Conservation (phyloP, 2,113 vertebrate species). For the Meriones unguiculatus region DNA sequence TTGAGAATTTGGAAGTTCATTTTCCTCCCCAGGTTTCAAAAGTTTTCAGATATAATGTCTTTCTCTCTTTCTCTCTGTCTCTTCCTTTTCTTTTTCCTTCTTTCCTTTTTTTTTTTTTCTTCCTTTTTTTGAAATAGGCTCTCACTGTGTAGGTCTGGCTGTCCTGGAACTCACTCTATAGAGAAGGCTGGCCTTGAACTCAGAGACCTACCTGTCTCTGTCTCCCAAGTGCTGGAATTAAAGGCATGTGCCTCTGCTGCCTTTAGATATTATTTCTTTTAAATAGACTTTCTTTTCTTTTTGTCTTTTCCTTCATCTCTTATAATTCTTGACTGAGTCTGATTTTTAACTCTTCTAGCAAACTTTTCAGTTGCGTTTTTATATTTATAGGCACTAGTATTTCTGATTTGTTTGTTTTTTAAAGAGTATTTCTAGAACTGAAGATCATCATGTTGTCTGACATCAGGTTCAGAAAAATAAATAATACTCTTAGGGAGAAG, state of each 20-base stretch:
- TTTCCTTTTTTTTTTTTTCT: accelerated
- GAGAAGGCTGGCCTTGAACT: neutral
- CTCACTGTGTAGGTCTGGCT: neutral
- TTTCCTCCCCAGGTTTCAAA: neutral
- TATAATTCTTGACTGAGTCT: too few species aligned
- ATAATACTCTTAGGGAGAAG: neutral
- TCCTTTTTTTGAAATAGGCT: neutral
- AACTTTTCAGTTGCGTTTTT: too few species aligned
- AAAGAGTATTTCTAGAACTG: too few species aligned
- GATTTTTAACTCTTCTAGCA: too few species aligned
- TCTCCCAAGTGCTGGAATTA: neutral
- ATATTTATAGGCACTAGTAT: too few species aligned
- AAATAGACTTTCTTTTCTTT: neutral
- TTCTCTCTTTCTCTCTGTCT: neutral
- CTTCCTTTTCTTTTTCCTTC: accelerated
- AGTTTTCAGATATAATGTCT: neutral
- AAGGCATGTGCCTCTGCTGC: neutral
- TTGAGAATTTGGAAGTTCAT: neutral
- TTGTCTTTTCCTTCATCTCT: neutral
- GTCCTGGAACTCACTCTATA: neutral
- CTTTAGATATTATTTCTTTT: neutral
- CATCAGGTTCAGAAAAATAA: neutral
- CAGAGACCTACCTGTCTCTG: neutral
- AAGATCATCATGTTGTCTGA: neutral
- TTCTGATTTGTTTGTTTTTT: too few species aligned